phyloP scores from a whole-genome alignment of 2,113 vertebrate genomes.

The Phyllostomus discolor region DNA sequence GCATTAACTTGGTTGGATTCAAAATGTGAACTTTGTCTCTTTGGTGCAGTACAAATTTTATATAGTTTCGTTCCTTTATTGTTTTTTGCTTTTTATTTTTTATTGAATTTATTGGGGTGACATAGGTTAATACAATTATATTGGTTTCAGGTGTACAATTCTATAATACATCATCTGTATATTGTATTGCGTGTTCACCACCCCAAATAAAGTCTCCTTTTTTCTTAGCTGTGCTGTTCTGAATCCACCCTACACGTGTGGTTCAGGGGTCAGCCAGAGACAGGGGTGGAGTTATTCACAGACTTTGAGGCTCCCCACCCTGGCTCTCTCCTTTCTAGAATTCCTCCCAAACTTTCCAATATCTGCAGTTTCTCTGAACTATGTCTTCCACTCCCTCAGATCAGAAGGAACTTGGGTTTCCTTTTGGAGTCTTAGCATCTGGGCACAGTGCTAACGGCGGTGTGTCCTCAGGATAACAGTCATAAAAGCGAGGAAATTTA shows the following conservation, averaged over 20 bases:
- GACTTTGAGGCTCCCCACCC: neutral
- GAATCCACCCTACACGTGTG: neutral
- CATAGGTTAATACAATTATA: neutral
- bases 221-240: neutral
- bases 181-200: neutral
- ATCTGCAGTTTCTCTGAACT: neutral
- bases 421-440: neutral
- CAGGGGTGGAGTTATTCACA: neutral
- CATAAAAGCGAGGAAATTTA: neutral
- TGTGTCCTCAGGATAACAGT: neutral
- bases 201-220: neutral
- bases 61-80: neutral
- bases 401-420: neutral
- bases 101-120: neutral
- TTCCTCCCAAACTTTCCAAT: neutral
- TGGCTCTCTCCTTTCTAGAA: neutral
- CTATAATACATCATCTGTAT: neutral
- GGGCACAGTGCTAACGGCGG: neutral
- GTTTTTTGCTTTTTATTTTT: neutral
- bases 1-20: neutral
- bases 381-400: neutral
- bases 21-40: neutral
- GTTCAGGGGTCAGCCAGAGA: neutral
- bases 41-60: neutral
- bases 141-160: neutral